Conservation (phyloP, 1,140 invertebrate genomes). For the Polypedilum pembai region DNA sequence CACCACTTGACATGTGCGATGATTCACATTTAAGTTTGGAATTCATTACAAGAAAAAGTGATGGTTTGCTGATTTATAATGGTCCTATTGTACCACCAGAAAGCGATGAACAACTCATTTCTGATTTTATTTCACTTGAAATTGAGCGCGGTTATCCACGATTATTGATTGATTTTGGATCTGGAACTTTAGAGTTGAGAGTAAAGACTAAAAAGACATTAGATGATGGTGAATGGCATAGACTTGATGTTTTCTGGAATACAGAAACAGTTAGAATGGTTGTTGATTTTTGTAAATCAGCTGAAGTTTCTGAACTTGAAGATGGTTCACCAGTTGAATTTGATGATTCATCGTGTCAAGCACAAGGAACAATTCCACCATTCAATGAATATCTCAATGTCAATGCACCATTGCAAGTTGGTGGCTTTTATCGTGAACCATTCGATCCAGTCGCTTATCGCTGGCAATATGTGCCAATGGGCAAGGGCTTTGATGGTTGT, state of each 20-base stretch:
- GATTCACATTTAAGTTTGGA: constrained; percentile 89
- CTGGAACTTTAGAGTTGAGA: constrained; percentile 80
- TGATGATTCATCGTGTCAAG: constrained; percentile 81
- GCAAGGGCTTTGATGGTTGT: constrained; percentile 88
- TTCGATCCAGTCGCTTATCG: constrained; percentile 78
- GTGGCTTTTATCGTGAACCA: constrained; percentile 78
- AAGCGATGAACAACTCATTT: constrained; percentile 77
- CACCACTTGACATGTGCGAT: constrained; percentile 91
- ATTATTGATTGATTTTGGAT: constrained; percentile 89
- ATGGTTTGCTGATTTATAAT: constrained; percentile 92
- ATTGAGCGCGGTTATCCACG: constrained; percentile 82
- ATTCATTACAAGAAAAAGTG: constrained; percentile 83
- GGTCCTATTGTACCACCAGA: constrained; percentile 91
- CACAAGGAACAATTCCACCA: constrained; percentile 76
- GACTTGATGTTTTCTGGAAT: constrained; percentile 91
- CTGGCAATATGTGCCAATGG: constrained; percentile 78
- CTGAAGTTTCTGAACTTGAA: constrained; percentile 76
- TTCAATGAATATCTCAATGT: constrained; percentile 97
- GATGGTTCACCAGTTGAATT: constrained; percentile 79
- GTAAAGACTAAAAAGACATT: constrained; percentile 80
- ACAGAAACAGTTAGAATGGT: constrained; percentile 86
- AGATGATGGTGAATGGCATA: constrained; percentile 93
- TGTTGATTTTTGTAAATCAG: constrained; percentile 84
- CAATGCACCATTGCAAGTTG: constrained; percentile 88
- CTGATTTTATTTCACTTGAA: constrained; percentile 91